Base-by-base conservation (phyloP, 92 coral and sea anemone genomes). In the Bergia puertoricense region DNA sequence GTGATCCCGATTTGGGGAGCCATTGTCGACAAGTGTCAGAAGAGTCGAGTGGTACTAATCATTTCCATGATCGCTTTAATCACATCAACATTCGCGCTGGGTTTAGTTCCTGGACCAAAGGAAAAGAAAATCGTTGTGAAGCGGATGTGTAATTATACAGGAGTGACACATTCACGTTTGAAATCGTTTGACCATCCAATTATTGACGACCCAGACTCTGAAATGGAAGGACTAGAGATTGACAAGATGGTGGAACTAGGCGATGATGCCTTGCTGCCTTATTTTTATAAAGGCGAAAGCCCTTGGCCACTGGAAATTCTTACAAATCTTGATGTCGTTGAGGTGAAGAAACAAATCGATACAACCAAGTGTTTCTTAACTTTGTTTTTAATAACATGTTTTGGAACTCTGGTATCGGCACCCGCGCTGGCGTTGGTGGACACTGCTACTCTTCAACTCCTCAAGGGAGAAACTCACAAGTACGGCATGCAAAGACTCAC, bases 1-100 rank as follows among this genome's bases (percentile, higher is more conserved):
- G 99, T 97, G 23, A 97, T 97, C 65, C 99, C 99, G 51, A 93
- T 97, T 59, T 97, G 99, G 99, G 99, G 99, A 57, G 99, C 99
- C 75, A 97, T 97, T 86, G 99, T 97, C 73, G 99, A 97, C 85
- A 94, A 96, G 79, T 97, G 98, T 74, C 98, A 97, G 90, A 97
- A 97, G 92, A 97, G 99, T 90, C 93, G 95, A 30, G 77, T 95
- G 38, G 99, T 97, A 14, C 92, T 97, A 80, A 88, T 97, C 3
- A 91, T 93, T 68, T 97, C 99, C 1, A 92, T 97, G 93, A 91
- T 97, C 68, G 98, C 99, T 2, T 91, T 97, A 76, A 97, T 97
- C 44, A 82, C 93, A 46, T 90, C 97, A 71, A 97, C 98, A 23
- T 97, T 97, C 88, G 81, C 98, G 14, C 89, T 97, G 40, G 86